A percentile compares a stretch with the other conserved stretches of the same genome.
phyloP scores from a whole-genome alignment of 2,797 vertebrate species.

The Ctenopoma kingsleyae region DNA sequence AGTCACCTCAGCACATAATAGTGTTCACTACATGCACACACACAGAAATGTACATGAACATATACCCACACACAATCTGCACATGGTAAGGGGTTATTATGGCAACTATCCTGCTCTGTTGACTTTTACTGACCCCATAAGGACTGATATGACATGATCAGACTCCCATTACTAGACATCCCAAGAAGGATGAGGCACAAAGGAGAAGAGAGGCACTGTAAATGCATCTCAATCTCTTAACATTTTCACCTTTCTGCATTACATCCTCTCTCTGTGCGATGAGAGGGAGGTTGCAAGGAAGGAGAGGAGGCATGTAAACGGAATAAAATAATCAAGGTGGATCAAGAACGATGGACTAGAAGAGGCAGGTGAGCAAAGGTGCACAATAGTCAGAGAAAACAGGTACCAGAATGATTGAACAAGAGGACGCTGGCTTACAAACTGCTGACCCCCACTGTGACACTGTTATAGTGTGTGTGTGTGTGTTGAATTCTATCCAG shows the following conservation, averaged over 20 bases:
- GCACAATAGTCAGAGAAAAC: conserved; percentile 2
- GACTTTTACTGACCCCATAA: conserved; percentile 55
- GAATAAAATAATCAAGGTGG: conserved; percentile 46
- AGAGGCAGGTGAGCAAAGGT: neutral
- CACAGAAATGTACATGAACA: neutral
- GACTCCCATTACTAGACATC: conserved; percentile 65
- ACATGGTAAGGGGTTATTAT: conserved; percentile 32
- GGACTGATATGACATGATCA: conserved; percentile 23
- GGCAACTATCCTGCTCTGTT: conserved; percentile 40
- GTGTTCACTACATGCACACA: conserved; percentile 31
- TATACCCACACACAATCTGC: conserved; percentile 2
- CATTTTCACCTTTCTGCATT: conserved; percentile 71
- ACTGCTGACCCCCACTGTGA: conserved; percentile 41
- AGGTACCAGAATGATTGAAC: conserved; percentile 31
- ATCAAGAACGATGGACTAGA: neutral
- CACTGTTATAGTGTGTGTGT: conserved; percentile 31
- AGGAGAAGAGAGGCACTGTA: conserved; percentile 44
- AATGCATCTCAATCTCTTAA: conserved; percentile 75
- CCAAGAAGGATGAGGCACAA: conserved; percentile 37
- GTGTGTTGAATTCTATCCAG: conserved; percentile 71
- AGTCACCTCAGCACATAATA: conserved; percentile 39
- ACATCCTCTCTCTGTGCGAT: conserved; percentile 39
- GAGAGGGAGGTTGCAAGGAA: conserved; percentile 21
- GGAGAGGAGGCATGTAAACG: conserved; percentile 38
- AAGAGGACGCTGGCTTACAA: conserved; percentile 33